Base-by-base conservation (phyloP, 1,140 invertebrate species). In the Brachionus koreanus region DNA sequence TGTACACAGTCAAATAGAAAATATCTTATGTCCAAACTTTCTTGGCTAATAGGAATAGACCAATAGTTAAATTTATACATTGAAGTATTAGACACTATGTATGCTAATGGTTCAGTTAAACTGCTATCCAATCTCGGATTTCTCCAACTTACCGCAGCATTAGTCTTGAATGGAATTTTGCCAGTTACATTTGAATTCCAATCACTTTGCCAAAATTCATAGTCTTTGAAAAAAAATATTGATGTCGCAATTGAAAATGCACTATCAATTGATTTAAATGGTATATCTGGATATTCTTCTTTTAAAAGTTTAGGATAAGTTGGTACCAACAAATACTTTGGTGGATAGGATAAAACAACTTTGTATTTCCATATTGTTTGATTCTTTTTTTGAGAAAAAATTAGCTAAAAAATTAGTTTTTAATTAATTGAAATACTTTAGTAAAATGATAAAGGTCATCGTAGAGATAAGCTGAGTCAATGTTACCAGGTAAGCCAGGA, bases 201-300 rank as follows among this genome's bases (percentile, higher is more conserved):
- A 79, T 79, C 76, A 49, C 76, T 79, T 63, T 79, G 76, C 76
- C 76, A 79, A 63, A 79, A 79, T 42, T 79, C 76, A 25, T 79
- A 79, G 61, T 79, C 76, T 79, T 79, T 79, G 33, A 79, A 79
- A 23, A 79, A 79, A 16, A 79, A 79, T 33, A 79, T 79, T 16
- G 76, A 79, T 61, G 76, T 29, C 19, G 76, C 76, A 23, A 79
- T 79, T 61, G 76, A 79, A 79, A 79, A 79, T 3, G 76, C 76
- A 61, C 76, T 79, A 43, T 79, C 76, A 37, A 79, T 37, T 25
- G 49, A 61, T 79, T 79, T 79, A 61, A 79, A 79, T 12, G 76
- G 76, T 12, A 79, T 79, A 37, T 79, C 76, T 37, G 46, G 76
- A 35, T 79, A 79, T 25, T 79, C 76, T 57, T 79, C 61, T 61